Evolutionary conservation across 2,113 vertebrate genomes (phyloP), one percentile per base, ranked within the genome.

Genomic region (Tiliqua scincoides): DNA sequence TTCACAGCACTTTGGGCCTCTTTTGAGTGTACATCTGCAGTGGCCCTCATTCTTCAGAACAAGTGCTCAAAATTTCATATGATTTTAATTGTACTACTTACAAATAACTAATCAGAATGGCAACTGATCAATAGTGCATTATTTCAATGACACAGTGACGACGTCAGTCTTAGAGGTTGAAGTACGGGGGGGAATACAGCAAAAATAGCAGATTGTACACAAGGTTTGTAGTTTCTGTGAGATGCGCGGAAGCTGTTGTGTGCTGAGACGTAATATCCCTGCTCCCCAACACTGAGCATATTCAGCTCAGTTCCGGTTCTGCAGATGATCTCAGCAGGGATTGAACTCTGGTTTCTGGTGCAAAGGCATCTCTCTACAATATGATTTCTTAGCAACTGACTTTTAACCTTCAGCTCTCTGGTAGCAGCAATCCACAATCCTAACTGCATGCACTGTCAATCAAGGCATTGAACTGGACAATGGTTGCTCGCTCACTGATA

Each of bases 31-130:
- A 57, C 54, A 57, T 57, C 10, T 57, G 54, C 43, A 48, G 43
- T 48, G 37, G 27, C 12, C 3, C 9, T 14, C 43, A 40, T 8
- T 23, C 2, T 72, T 23, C 21, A 30, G 6, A 83, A 73, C 23
- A 83, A 61, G 35, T 25, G 37, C 11, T 59, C 54, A 1, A 76
- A 67, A 71, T 43, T 63, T 74, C 30, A 79, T 83, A 92, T 27
- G 65, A 48, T 71, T 94, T 95, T 95, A 94, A 82, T 94, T 94
- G 94, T 89, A 91, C 83, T 75, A 57, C 54, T 87, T 88, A 87
- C 88, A 89, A 85, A 81, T 89, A 88, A 83, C 79, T 90, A 90
- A 84, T 68, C 65, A 40, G 75, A 91, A 84, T 85, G 72, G n/a
- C 73, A 89, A 57, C 0, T 1, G 9, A 85, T 25, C 68, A 71